phyloP scores from a whole-genome alignment of 2,888 invertebrate species.

The Diabrotica balteata region DNA sequence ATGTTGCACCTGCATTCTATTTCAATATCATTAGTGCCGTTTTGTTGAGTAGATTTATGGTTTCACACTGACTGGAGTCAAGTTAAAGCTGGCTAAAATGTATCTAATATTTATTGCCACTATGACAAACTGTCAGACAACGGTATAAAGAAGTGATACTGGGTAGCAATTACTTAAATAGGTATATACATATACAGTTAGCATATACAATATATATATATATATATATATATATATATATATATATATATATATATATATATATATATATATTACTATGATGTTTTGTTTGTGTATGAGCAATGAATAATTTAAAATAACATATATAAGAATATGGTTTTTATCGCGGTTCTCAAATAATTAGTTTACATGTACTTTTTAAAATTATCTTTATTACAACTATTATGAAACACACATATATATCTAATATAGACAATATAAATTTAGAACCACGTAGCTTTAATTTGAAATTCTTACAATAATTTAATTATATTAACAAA shows the following conservation, averaged over 20 bases:
- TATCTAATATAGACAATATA: too few species aligned
- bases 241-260: neutral
- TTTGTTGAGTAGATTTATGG: constrained; percentile 22
- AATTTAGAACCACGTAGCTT: too few species aligned
- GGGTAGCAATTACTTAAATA: neutral
- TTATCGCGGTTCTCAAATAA: too few species aligned
- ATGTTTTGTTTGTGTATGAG: too few species aligned
- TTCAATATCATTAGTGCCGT: constrained; percentile 13
- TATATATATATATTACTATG: neutral
- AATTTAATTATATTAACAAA: too few species aligned
- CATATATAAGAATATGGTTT: too few species aligned
- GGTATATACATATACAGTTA: neutral
- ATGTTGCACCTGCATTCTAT: constrained; percentile 18
- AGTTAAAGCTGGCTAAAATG: constrained; percentile 12
- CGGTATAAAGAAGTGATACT: constrained; percentile 3
- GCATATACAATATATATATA: neutral
- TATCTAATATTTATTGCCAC: constrained; percentile 6
- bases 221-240: neutral
- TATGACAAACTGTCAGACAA: constrained; percentile 13
- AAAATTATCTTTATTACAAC: too few species aligned
- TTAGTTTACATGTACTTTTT: too few species aligned
- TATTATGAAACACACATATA: too few species aligned
- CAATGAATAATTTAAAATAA: too few species aligned
- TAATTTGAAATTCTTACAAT: too few species aligned
- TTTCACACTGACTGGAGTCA: constrained; percentile 11